Base-by-base conservation (phyloP, 2,113 vertebrate genomes). In the Accipiter cooperii region DNA sequence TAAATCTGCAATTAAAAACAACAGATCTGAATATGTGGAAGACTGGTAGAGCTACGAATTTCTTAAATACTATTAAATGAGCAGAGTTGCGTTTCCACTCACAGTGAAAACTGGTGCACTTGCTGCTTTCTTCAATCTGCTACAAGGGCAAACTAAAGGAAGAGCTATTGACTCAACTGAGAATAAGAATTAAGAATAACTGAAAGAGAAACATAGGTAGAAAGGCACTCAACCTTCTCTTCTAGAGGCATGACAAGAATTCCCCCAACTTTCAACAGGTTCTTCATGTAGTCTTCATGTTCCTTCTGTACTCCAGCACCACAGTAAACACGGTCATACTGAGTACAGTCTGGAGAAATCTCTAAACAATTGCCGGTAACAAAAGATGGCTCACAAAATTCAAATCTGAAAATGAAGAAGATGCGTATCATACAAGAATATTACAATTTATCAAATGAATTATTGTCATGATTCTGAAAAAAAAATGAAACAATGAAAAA, bases 211-310 rank as follows among this genome's bases (percentile, higher is more conserved):
- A 77, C 8, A 14, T 1, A 5, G 36, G 28, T 18, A 81, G 66
- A 90, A 96, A 71, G 46, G 44, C 19, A 89, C 38, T 76, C 87
- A 60, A 99, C 99, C 99, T 99, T 99, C 89, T 99, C 99, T 94
- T 99, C 99, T 28, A 99, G 97, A 9, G 99, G 99, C 98, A 99
- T 99, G 92, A 99, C 99, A 44, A 99, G 98, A 93, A 99, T 98
- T 44, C 99, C 99, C 6, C 99, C 99, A 70, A 99, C 96, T 98
- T 99, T 99, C 68, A 99, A 97, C 73, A 99, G 98, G 95, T 98
- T 99, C 98, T 99, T 99, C 99, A 99, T 99, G 98, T 99, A 99
- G 38, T 99, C 98, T 96, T 99, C 99, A 1, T 99, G 99, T 24
- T 99, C 99, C 64, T 98, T 99, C 98, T 99, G 99, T 31, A 99